Evolutionary conservation across 37 sponge, comb jelly and placozoan genomes (phyloP), one percentile per base, ranked within the genome.

Genomic region (Crambe crambe): DNA sequence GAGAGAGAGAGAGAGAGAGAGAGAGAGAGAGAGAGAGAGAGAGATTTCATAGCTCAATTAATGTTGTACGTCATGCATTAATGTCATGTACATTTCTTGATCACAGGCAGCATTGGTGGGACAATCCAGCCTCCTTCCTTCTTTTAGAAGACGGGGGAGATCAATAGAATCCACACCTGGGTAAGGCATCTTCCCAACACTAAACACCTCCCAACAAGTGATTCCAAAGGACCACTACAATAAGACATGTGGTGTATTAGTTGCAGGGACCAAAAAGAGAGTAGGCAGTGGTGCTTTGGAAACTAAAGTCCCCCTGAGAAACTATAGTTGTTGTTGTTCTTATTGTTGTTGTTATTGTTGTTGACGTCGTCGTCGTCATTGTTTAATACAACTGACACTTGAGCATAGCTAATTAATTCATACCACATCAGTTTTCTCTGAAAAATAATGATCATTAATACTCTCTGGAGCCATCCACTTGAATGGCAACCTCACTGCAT

Each of bases 1-100:
- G 66, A 77, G 78, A 62, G 66, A 77, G 78, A 38, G 66, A 77
- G 78, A 62, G 66, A 77, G 78, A 62, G 66, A 77, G 78, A 62
- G 66, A 77, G 65, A 62, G 66, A 62, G 78, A 62, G 78, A 62
- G 78, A 62, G 78, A 62, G 66, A 62, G 66, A n/a, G n/a, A n/a
- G n/a, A n/a, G n/a, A n/a, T n/a, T n/a, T n/a, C n/a, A n/a, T n/a
- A n/a, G n/a, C n/a, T n/a, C n/a, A n/a, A n/a, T n/a, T n/a, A n/a
- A n/a, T n/a, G n/a, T n/a, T n/a, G n/a, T n/a, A n/a, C n/a, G n/a
- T n/a, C n/a, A n/a, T n/a, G n/a, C n/a, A n/a, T 47, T 6, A 15
- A 47, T 60, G 17, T 60, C 3, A 4, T 60, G 6, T 22, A 60
- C 61, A 60, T 60, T 60, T 60, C 61, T 21, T 9, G 17, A 25